Percentiles rank a stretch among this genome's conserved stretches.
phyloP scores from a whole-genome alignment of 2,797 vertebrate genomes.

The Vireo griseus region DNA sequence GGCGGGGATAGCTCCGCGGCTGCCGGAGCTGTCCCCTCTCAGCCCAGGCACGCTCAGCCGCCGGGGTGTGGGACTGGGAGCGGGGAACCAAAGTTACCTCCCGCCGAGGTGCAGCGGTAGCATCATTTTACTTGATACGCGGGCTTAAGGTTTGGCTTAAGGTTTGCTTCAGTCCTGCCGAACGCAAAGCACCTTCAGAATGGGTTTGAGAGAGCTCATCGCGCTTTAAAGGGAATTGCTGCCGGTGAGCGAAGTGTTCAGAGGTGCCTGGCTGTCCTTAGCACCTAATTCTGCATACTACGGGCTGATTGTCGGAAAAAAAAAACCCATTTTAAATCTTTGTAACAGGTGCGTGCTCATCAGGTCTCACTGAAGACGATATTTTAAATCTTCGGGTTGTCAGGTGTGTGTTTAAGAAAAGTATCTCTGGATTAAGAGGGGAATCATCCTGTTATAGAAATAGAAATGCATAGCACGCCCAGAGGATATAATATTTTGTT shows the following conservation, averaged over 20 bases:
- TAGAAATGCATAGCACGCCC: not conserved
- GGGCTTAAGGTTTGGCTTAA: not conserved
- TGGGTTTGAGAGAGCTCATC: not conserved
- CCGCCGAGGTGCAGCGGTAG: not conserved
- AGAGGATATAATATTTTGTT: not conserved
- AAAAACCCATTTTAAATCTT: not conserved
- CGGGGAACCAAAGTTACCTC: not conserved
- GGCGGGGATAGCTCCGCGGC: not conserved
- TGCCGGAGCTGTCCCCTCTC: rapidly evolving
- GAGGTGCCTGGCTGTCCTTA: not conserved
- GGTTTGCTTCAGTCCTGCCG: not conserved
- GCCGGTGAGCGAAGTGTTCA: not conserved
- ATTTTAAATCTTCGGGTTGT: not conserved
- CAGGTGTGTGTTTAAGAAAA: not conserved
- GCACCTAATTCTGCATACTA: not conserved
- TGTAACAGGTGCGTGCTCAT: not conserved
- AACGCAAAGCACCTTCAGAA: not conserved
- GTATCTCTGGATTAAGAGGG: not conserved
- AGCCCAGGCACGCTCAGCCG: rapidly evolving
- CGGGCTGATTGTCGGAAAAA: not conserved
- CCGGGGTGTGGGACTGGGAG: not conserved
- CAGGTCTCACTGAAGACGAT: not conserved
- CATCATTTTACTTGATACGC: not conserved
- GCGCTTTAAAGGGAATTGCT: not conserved
- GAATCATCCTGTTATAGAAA: not conserved